These are phyloP conservation scores for Andrena dorsata DNA, from an alignment of 2,888 invertebrate species.

Conservation along the genomic window DNA sequence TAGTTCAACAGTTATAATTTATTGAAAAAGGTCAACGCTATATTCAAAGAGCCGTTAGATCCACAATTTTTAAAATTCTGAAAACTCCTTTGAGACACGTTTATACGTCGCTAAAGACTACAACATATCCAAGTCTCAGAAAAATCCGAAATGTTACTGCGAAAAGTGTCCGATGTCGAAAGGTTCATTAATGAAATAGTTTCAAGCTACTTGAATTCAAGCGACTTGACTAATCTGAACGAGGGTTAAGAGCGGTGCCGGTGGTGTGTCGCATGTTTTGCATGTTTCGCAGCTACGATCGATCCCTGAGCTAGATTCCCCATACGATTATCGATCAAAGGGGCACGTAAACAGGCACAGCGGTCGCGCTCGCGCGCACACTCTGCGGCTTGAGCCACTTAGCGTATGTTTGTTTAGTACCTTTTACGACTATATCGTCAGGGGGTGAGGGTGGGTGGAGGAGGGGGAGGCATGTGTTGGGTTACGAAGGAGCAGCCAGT, in stretches of 20 bases:
- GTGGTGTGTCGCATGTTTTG: not conserved
- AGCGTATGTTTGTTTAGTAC: slow-evolving; percentile 75
- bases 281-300: slow-evolving; percentile 3
- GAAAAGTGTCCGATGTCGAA: too few relatives aligned
- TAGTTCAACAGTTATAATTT: too few relatives aligned
- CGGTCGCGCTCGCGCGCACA: slow-evolving; percentile 22
- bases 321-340: slow-evolving; percentile 69
- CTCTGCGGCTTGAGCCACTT: slow-evolving; percentile 61
- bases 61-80: too few relatives aligned
- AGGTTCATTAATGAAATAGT: too few relatives aligned
- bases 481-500: slow-evolving; percentile 64
- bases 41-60: too few relatives aligned
- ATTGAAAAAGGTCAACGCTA: too few relatives aligned
- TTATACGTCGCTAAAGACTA: too few relatives aligned
- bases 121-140: too few relatives aligned
- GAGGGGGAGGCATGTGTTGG: slow-evolving; percentile 55
- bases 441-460: not conserved
- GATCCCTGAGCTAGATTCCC: slow-evolving; percentile 17
- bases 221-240: too few relatives aligned
- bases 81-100: too few relatives aligned
- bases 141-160: too few relatives aligned
- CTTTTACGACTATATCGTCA: slow-evolving; percentile 72
- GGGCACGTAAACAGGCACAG: slow-evolving; percentile 50
- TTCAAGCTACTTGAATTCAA: too few relatives aligned
- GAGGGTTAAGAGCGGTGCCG: slow-evolving; percentile 13